These are phyloP conservation scores for Dicentrarchus labrax DNA, from an alignment of 2,113 vertebrate genomes.

Conservation along the genomic window DNA sequence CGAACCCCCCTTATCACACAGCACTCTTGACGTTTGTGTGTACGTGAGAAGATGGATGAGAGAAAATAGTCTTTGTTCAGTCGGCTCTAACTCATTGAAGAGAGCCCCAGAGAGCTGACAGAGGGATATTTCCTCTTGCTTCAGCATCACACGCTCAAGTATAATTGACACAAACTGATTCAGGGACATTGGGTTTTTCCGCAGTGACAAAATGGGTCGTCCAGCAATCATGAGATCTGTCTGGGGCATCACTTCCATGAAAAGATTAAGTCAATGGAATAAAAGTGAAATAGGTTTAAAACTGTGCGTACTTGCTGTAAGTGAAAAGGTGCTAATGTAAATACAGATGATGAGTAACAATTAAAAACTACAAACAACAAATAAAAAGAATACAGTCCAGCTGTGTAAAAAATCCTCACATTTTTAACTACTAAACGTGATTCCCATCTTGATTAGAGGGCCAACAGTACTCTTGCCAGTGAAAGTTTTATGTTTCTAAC, in stretches of 20 bases:
- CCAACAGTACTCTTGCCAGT: neutral
- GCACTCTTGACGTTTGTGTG: neutral
- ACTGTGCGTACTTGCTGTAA: too few relatives aligned
- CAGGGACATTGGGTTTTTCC: neutral
- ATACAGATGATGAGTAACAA: too few relatives aligned
- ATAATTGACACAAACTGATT: slow-evolving; percentile 34
- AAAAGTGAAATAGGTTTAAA: too few relatives aligned
- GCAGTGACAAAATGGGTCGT: neutral
- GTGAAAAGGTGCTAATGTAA: too few relatives aligned
- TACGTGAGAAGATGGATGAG: slow-evolving; percentile 16
- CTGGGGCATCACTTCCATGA: neutral
- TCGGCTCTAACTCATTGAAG: neutral
- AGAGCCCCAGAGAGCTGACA: slow-evolving; percentile 41
- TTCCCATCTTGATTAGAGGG: neutral
- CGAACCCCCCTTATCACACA: neutral
- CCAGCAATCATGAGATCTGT: neutral
- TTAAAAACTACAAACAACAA: too few relatives aligned
- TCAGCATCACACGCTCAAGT: slow-evolving; percentile 7
- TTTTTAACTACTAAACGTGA: too few relatives aligned
- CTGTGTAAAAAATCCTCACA: neutral
- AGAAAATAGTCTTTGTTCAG: neutral
- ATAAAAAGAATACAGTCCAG: too few relatives aligned
- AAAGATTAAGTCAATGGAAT: neutral
- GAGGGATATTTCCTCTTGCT: slow-evolving; percentile 20
- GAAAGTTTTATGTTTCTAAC: neutral